Evolutionary conservation across 2,797 vertebrate species (phyloP), one percentile per base, ranked within the genome.

Genomic region (Microtus obscurus): DNA sequence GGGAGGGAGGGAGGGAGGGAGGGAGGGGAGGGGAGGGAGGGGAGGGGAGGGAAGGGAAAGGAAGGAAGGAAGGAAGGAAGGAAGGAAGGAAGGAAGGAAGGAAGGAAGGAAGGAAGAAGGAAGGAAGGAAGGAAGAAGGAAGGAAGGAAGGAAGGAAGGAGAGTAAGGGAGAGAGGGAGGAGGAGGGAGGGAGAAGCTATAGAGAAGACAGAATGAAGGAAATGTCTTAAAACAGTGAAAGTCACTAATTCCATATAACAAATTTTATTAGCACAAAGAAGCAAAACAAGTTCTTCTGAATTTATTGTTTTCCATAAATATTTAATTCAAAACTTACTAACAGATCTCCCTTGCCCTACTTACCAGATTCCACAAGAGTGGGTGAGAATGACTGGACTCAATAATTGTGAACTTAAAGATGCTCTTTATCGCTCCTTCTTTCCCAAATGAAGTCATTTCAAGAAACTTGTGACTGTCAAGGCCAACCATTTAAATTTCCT

Each of bases 251-350:
- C 63, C 53, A 86, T 27, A 76, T 76, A 83, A 92, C 13, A 78
- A 51, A 91, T 37, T 92, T 83, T 67, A 93, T 3, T 85, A 37
- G 53, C 61, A 78, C 43, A 94, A 69, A 91, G 71, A 86, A 53
- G 90, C 61, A 90, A n/a, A 96, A 34, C 53, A 93, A 95, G 95
- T 80, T 93, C 74, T 89, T 87, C 76, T 78, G 63, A 71, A 90
- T 89, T 79, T 87, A 96, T 89, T 88, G 56, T 85, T 98, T 94
- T 83, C 81, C 86, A 96, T 93, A 93, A 97, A 95, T 94, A 96
- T 86, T 93, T 96, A 96, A 96, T 82, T 92, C 45, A 87, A 82
- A 96, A 95, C 91, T 89, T 77, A 93, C 82, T 67, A 69, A 95
- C 95, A 91, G 77, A 90, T 73, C 90, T 96, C 71, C 89, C 67